phyloP scores from a whole-genome alignment of 1,140 invertebrate species.

The Drosophila burlai region DNA sequence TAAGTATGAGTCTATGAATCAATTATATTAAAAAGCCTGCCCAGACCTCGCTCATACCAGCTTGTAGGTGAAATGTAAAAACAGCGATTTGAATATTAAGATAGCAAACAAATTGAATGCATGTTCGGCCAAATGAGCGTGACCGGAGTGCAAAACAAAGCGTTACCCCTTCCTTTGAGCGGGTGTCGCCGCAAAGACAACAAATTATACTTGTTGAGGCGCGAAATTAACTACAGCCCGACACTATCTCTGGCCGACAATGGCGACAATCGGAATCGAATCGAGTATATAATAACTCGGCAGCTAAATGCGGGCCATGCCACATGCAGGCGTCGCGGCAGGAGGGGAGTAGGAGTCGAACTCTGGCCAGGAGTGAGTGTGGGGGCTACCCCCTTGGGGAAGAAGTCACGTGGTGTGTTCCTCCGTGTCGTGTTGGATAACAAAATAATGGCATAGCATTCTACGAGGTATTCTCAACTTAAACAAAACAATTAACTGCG shows the following conservation, averaged over 20 bases:
- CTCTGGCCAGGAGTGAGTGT: background rate
- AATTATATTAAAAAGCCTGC: background rate
- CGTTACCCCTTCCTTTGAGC: constrained; percentile 22
- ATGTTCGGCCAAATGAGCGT: constrained; percentile 63
- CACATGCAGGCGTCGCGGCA: constrained; percentile 15
- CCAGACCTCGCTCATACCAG: background rate
- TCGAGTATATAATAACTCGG: constrained; percentile 47
- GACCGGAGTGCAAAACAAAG: constrained; percentile 28
- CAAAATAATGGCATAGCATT: constrained; percentile 28
- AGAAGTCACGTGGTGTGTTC: constrained; percentile 17
- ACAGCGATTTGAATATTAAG: constrained; percentile 36
- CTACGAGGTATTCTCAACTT: constrained; percentile 4
- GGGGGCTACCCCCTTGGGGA: background rate
- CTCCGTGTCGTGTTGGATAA: constrained; percentile 23
- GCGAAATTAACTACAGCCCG: constrained; percentile 54
- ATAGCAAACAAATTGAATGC: constrained; percentile 52
- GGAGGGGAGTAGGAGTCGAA: no score
- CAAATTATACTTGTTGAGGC: constrained; percentile 63
- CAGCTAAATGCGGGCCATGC: constrained; percentile 26
- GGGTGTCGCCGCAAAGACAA: constrained; percentile 32
- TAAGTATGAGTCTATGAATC: no score
- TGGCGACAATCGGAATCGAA: constrained; percentile 26
- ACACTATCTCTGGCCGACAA: constrained; percentile 14
- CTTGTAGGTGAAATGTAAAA: constrained; percentile 14
- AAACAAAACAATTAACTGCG: background rate